phyloP scores from a whole-genome alignment of 2,888 invertebrate genomes.

The Drosophila leonis region DNA sequence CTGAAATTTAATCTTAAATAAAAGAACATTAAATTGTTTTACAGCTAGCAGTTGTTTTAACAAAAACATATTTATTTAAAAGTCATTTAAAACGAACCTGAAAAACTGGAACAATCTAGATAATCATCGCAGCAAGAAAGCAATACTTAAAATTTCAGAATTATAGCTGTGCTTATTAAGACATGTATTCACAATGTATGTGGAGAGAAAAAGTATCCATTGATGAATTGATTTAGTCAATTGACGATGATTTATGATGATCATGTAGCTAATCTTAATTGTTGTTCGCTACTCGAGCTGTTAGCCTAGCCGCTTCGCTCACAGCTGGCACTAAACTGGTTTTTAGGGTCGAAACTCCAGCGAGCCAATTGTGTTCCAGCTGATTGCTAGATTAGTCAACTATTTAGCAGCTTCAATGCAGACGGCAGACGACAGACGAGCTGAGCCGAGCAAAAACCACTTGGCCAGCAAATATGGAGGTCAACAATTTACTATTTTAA shows the following conservation, averaged over 20 bases:
- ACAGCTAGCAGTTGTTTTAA: not conserved
- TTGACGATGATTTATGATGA: constrained; percentile 48
- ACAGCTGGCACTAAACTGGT: constrained; percentile 39
- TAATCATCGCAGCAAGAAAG: constrained; percentile 13
- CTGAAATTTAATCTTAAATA: not conserved
- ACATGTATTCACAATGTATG: not conserved
- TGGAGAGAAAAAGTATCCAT: constrained; percentile 11
- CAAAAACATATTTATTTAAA: not conserved
- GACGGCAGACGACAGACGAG: constrained; percentile 24
- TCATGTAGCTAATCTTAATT: constrained; percentile 41
- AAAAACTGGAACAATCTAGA: constrained; percentile 36
- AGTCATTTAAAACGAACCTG: constrained; percentile 33
- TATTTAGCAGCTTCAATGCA: constrained; percentile 45
- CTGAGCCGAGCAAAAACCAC: constrained; percentile 22
- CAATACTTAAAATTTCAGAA: constrained; percentile 13
- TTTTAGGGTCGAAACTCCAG: constrained; percentile 57
- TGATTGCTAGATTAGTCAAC: constrained; percentile 38
- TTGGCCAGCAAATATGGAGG: constrained; percentile 33
- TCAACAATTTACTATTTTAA: constrained; percentile 24
- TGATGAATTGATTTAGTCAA: constrained; percentile 42
- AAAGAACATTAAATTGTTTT: constrained; percentile 1
- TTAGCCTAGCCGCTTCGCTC: constrained; percentile 17
- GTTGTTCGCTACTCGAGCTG: constrained; percentile 36
- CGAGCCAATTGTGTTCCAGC: constrained; percentile 18
- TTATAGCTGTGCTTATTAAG: constrained; percentile 20